Percentiles rank a stretch among this genome's conserved stretches.
Evolutionary conservation across 2,797 vertebrate species (phyloP).

Genomic region (Diglossa cyanea): DNA sequence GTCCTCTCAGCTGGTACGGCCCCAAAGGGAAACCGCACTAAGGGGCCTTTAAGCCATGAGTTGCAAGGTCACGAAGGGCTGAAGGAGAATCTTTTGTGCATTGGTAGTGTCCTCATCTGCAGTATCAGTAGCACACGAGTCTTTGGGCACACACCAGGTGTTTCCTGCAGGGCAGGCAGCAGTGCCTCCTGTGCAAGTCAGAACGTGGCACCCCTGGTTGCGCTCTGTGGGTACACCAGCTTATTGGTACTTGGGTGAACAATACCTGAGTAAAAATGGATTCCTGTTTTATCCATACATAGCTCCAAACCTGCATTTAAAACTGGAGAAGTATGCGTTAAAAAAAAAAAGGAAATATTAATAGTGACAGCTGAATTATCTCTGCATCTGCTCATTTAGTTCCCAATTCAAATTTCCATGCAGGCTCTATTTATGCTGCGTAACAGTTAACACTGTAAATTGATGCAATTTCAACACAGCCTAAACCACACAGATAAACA

Average conservation of each 20-base stretch:
- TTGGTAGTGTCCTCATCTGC: neutral
- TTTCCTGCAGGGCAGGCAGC: neutral
- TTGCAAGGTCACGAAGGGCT: neutral
- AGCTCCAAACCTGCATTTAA: neutral
- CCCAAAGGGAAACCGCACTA: neutral
- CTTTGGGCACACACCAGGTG: neutral
- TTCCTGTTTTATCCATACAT: neutral
- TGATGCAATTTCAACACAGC: neutral
- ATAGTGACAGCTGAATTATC: slow-evolving; percentile 25
- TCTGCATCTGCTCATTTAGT: slow-evolving; percentile 11
- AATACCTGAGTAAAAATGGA: neutral
- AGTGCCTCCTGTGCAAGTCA: neutral
- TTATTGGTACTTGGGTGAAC: neutral
- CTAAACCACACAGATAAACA: neutral
- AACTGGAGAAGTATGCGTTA: neutral
- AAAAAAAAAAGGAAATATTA: neutral
- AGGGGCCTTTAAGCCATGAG: neutral
- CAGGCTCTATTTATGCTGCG: neutral
- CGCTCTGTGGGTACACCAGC: neutral
- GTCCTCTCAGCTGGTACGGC: neutral
- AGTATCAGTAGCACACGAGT: neutral
- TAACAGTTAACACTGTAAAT: neutral
- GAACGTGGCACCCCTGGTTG: accelerated
- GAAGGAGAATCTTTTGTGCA: neutral
- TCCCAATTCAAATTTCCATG: neutral